Conservation (phyloP, 2,113 vertebrate genomes). For the Marmota monax region DNA sequence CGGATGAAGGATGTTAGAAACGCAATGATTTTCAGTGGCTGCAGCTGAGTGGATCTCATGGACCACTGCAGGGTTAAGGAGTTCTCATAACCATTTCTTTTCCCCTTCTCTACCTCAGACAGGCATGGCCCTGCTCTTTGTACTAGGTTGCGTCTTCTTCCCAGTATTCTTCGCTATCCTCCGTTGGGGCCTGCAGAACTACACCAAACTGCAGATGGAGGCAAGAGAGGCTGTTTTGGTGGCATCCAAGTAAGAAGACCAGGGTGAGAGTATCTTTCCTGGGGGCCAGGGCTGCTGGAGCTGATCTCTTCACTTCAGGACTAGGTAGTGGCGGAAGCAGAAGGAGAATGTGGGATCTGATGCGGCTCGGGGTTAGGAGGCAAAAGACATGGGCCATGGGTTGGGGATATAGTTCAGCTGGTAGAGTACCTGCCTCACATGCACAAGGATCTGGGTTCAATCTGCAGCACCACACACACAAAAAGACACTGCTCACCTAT, state of each 20-base stretch:
- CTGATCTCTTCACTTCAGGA: not conserved
- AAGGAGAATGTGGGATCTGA: not conserved
- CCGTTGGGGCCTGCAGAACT: conserved; percentile 76
- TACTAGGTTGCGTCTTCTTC: conserved; percentile 90
- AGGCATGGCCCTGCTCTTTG: conserved; percentile 87
- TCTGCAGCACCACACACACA: no score
- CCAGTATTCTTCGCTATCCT: conserved; percentile 77
- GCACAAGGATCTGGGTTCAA: no score
- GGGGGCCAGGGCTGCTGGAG: not conserved
- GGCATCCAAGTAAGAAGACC: conserved; percentile 81
- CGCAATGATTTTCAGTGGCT: not conserved
- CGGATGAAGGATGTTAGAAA: not conserved
- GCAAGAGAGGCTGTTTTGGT: conserved; percentile 74
- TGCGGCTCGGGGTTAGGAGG: not conserved
- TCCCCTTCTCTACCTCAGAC: conserved; percentile 39
- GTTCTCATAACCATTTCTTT: not conserved
- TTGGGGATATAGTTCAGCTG: no score
- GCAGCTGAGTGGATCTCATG: not conserved
- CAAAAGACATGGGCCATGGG: not conserved
- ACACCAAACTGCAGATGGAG: conserved; percentile 64
- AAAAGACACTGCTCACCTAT: no score
- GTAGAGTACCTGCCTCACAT: no score
- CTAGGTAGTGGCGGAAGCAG: not conserved
- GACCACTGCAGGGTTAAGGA: not conserved
- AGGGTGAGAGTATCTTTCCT: not conserved